Conservation (phyloP, 92 coral and sea anemone species). For the Epizoanthus rinbou region DNA sequence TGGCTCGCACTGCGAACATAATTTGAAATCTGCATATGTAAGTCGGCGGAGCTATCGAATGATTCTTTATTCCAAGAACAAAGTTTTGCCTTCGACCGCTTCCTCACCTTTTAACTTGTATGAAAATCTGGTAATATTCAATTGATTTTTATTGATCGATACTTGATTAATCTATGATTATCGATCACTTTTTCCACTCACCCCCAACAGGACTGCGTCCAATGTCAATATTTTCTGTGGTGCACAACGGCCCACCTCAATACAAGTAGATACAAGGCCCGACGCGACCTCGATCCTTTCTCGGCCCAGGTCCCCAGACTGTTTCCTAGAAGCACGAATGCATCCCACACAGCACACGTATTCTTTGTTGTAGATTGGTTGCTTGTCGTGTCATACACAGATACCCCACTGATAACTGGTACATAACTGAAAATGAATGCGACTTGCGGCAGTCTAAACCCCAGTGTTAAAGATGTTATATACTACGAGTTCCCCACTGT, state of each 20-base stretch:
- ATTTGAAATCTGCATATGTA: no score
- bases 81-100: background rate
- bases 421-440: slow-evolving; percentile 30
- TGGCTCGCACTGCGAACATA: no score
- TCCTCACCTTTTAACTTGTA: no score
- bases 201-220: background rate
- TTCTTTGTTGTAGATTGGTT: background rate
- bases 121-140: background rate
- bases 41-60: background rate
- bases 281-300: background rate
- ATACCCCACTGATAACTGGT: slow-evolving; percentile 9
- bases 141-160: slow-evolving; percentile 1
- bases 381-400: background rate
- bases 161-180: background rate
- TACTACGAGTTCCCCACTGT: background rate
- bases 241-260: background rate
- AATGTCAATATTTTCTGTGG: background rate
- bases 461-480: background rate
- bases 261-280: background rate
- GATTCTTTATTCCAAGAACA: background rate
- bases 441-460: slow-evolving; percentile 11
- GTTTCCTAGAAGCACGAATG: slow-evolving; percentile 3
- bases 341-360: background rate
- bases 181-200: slow-evolving; percentile 2
- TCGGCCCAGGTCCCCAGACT: background rate